Evolutionary conservation across 2,888 invertebrate species (phyloP).

Genomic region (Andrena camellia): DNA sequence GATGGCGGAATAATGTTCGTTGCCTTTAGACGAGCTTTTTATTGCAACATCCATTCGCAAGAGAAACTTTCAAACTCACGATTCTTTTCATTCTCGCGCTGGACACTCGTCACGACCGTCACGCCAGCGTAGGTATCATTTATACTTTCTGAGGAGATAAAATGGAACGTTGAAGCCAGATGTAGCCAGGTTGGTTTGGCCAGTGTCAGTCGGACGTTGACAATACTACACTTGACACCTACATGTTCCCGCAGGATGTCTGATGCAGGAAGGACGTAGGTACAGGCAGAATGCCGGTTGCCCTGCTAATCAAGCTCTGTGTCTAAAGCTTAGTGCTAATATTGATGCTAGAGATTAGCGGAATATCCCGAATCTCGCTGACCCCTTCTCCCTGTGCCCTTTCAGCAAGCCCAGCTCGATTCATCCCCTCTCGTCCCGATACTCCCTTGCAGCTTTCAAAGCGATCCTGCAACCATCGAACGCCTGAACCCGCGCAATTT

Average conservation of each 20-base stretch:
- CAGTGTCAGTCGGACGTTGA: constrained; percentile 15
- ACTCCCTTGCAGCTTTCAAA: neutral
- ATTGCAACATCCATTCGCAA: constrained; percentile 21
- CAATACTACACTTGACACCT: constrained; percentile 20
- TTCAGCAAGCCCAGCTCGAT: constrained; percentile 6
- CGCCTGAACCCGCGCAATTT: neutral
- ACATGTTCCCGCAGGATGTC: constrained; percentile 32
- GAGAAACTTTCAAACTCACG: neutral
- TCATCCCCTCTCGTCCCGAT: neutral
- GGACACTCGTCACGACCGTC: too few species aligned
- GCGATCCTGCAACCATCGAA: neutral
- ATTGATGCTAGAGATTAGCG: constrained; percentile 76
- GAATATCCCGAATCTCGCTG: constrained; percentile 64
- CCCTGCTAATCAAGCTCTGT: constrained; percentile 74
- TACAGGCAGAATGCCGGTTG: constrained; percentile 56
- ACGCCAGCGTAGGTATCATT: too few species aligned
- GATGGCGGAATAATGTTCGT: neutral
- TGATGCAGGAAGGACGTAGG: constrained; percentile 19
- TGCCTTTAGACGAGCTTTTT: constrained; percentile 11
- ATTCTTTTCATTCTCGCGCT: neutral
- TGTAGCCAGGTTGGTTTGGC: neutral
- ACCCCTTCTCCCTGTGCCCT: constrained; percentile 44
- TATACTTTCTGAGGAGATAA: neutral
- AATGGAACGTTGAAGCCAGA: neutral
- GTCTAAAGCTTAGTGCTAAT: constrained; percentile 76